Evolutionary conservation across 2,113 vertebrate species (phyloP).

Genomic region (Pogonocichla stellata): DNA sequence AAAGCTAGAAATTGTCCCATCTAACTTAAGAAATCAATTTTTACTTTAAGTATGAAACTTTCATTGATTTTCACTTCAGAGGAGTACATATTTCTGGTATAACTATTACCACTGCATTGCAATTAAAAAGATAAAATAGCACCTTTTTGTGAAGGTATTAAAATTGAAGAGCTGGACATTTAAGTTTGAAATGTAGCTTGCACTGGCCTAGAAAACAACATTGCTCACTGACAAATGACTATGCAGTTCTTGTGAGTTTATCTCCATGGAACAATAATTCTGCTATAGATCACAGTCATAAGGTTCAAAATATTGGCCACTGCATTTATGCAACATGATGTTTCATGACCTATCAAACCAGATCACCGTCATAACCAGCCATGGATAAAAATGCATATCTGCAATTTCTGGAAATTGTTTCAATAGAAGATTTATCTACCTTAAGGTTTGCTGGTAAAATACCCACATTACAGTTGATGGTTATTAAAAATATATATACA

Average conservation of each 20-base stretch:
- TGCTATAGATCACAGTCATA: conserved; percentile 51
- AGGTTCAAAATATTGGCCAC: conserved; percentile 39
- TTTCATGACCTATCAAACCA: conserved; percentile 46
- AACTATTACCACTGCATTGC: conserved; percentile 52
- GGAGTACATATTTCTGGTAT: conserved; percentile 25
- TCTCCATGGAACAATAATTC: conserved; percentile 64
- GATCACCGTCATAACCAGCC: not conserved
- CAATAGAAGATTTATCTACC: not conserved
- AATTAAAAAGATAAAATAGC: conserved; percentile 47
- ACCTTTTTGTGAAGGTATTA: conserved; percentile 49
- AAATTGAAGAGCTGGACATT: conserved; percentile 53
- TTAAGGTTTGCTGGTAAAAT: not conserved
- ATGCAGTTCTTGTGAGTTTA: conserved; percentile 55
- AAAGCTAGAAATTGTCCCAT: conserved; percentile 2
- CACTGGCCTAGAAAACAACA: conserved; percentile 50
- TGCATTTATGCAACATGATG: conserved; percentile 22
- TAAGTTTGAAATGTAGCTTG: conserved; percentile 50
- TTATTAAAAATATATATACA: not conserved
- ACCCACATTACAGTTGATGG: not conserved
- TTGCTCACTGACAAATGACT: conserved; percentile 66
- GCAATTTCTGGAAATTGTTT: conserved; percentile 14
- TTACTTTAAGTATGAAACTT: conserved; percentile 59
- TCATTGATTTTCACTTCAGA: conserved; percentile 66
- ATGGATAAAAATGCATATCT: not conserved
- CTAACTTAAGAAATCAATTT: conserved; percentile 62